These are phyloP conservation scores for Phrynocephalus guinanensis DNA, from an alignment of 2,797 vertebrate genomes.

Conservation along the genomic window DNA sequence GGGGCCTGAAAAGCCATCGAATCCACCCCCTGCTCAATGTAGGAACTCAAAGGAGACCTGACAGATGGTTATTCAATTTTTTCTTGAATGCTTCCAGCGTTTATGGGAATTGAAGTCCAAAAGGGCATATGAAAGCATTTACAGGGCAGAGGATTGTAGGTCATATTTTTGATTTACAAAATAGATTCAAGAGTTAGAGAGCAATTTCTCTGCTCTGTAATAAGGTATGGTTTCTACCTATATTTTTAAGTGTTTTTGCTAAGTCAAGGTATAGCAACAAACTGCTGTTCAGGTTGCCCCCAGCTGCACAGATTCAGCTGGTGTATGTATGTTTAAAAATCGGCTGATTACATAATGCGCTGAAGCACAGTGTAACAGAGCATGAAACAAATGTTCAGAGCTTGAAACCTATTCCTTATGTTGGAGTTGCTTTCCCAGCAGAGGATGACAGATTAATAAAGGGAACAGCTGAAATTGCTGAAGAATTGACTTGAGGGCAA, in stretches of 20 bases:
- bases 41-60: too few relatives aligned
- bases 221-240: not conserved
- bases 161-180: not conserved
- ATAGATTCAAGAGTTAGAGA: not conserved
- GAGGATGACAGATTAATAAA: constrained; percentile 37
- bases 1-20: too few relatives aligned
- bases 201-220: not conserved
- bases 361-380: constrained; percentile 6
- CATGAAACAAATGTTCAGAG: constrained; percentile 9
- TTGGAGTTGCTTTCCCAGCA: constrained; percentile 7
- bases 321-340: constrained; percentile 33
- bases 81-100: too few relatives aligned
- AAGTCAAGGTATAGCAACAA: not conserved
- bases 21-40: too few relatives aligned
- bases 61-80: too few relatives aligned
- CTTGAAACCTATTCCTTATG: constrained; percentile 22
- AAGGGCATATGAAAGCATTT: too few relatives aligned
- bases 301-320: constrained; percentile 20
- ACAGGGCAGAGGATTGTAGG: not conserved
- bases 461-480: constrained; percentile 30
- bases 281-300: not conserved
- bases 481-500: constrained; percentile 34
- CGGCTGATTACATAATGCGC: constrained; percentile 27
- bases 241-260: not conserved
- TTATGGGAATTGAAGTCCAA: not conserved